These are phyloP conservation scores for Balaeniceps rex DNA, from an alignment of 2,113 vertebrate genomes.

Conservation along the genomic window DNA sequence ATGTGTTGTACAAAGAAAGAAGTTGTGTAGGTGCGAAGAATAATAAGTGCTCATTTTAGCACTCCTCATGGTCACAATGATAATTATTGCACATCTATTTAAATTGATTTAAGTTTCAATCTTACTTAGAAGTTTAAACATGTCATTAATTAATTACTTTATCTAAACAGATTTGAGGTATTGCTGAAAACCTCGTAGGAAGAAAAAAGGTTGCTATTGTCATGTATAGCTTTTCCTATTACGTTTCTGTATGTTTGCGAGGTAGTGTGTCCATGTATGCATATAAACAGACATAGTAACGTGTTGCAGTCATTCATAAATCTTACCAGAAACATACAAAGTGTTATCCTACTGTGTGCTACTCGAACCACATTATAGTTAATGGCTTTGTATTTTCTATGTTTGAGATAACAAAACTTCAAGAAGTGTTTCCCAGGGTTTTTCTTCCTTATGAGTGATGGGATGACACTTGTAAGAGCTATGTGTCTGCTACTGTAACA, in stretches of 20 bases:
- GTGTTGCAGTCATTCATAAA: neutral
- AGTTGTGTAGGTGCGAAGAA: slow-evolving; percentile 47
- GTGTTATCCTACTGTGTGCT: neutral
- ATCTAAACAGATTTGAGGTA: neutral
- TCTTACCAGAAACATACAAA: neutral
- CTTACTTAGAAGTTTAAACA: slow-evolving; percentile 25
- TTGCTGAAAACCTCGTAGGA: neutral
- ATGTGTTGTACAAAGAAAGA: slow-evolving; percentile 53
- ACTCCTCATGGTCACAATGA: slow-evolving; percentile 3
- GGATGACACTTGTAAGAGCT: neutral
- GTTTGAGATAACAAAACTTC: neutral
- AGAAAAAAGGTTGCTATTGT: neutral
- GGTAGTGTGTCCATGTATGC: no score
- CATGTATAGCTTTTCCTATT: neutral
- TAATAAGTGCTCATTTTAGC: slow-evolving; percentile 22
- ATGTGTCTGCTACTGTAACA: neutral
- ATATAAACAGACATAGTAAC: neutral
- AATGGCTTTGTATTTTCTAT: neutral
- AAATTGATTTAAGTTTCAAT: slow-evolving; percentile 37
- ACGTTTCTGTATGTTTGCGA: neutral
- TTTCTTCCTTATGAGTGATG: neutral
- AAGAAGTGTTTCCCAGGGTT: neutral
- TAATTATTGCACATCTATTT: slow-evolving; percentile 18
- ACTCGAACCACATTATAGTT: neutral
- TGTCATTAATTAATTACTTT: slow-evolving; percentile 42